These are phyloP conservation scores for Alces alces DNA, from an alignment of 2,113 vertebrate species.

Conservation along the genomic window DNA sequence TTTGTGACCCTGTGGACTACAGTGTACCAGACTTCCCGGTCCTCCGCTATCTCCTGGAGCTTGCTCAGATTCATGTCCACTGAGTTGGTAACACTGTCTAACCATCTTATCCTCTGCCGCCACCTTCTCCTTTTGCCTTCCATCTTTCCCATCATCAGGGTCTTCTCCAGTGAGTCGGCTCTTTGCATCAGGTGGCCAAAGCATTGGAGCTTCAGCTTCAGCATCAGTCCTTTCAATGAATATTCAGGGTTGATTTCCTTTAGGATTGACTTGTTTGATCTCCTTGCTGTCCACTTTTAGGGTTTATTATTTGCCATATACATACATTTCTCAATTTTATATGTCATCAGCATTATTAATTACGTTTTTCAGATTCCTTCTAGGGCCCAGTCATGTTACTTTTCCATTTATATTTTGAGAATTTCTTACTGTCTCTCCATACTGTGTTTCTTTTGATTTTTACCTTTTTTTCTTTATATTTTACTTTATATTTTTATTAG, in stretches of 20 bases:
- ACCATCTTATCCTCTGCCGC: neutral
- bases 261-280: neutral
- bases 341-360: neutral
- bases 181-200: neutral
- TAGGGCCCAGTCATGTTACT: neutral
- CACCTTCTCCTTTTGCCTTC: neutral
- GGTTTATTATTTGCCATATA: conserved; percentile 8
- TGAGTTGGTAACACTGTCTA: neutral
- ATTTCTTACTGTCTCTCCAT: neutral
- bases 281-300: neutral
- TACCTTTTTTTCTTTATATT: neutral
- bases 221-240: neutral
- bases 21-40: accelerated
- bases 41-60: neutral
- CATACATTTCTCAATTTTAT: neutral
- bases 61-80: neutral
- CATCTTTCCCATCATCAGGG: neutral
- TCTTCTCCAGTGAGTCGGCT: neutral
- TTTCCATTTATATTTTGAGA: conserved; percentile 34
- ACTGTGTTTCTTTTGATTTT: conserved; percentile 36
- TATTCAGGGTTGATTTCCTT: neutral
- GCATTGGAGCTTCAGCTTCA: neutral
- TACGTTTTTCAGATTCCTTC: neutral
- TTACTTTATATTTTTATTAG: conserved; percentile 25
- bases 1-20: neutral